These are phyloP conservation scores for Chelon auratus DNA, from an alignment of 2,797 vertebrate species.

Conservation along the genomic window DNA sequence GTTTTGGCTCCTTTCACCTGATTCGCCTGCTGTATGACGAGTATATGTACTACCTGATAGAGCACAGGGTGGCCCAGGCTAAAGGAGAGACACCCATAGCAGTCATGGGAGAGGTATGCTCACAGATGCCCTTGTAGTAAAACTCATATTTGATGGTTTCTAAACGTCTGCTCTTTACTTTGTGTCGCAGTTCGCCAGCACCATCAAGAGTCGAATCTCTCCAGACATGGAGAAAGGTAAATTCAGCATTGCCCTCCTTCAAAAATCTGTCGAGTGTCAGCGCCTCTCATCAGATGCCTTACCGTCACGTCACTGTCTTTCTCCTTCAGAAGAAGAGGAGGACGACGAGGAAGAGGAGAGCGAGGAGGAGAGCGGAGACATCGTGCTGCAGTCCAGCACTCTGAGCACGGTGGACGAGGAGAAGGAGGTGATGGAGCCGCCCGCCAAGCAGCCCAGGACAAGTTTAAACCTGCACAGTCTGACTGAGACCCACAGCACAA, in stretches of 20 bases:
- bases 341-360: slow-evolving; percentile 94
- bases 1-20: slow-evolving; percentile 94
- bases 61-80: slow-evolving; percentile 92
- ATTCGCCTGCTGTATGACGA: slow-evolving; percentile 94
- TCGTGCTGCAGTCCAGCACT: slow-evolving; percentile 82
- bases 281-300: neutral
- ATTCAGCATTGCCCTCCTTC: neutral
- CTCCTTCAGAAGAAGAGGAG: slow-evolving; percentile 86
- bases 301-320: slow-evolving; percentile 1
- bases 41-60: slow-evolving; percentile 96
- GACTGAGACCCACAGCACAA: slow-evolving; percentile 54
- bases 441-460: slow-evolving; percentile 87
- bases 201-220: slow-evolving; percentile 84
- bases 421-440: slow-evolving; percentile 87
- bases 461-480: slow-evolving; percentile 76
- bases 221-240: slow-evolving; percentile 92
- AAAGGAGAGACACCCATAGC: slow-evolving; percentile 93
- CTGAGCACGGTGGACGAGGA: slow-evolving; percentile 77
- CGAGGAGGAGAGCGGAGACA: slow-evolving; percentile 89
- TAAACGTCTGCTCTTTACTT: neutral
- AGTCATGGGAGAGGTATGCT: slow-evolving; percentile 93
- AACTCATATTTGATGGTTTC: neutral
- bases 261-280: neutral
- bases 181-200: slow-evolving; percentile 88
- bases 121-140: neutral